phyloP scores from a whole-genome alignment of 2,113 vertebrate genomes.

The Trichechus manatus region DNA sequence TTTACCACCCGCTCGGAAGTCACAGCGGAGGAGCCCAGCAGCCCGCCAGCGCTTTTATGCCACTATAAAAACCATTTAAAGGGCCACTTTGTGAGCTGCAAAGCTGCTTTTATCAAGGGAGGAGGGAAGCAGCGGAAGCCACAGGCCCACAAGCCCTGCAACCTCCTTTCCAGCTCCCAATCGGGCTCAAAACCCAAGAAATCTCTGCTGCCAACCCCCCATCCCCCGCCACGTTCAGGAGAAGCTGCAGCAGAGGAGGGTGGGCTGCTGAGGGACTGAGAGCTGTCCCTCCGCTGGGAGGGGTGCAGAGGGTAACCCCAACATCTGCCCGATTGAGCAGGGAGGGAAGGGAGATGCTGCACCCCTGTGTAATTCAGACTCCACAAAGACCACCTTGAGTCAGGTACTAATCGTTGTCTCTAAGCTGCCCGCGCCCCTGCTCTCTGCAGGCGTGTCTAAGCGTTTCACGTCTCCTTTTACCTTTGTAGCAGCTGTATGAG shows the following conservation, averaged over 20 bases:
- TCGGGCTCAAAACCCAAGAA: background rate
- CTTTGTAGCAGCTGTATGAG: background rate
- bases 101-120: background rate
- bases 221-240: fast-evolving
- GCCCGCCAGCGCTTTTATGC: background rate
- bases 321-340: background rate
- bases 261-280: fast-evolving
- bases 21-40: background rate
- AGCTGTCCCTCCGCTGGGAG: background rate
- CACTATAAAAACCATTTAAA: background rate
- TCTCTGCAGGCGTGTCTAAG: fast-evolving
- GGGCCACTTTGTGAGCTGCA: conserved; percentile 17
- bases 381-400: background rate
- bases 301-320: background rate
- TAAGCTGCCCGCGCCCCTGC: background rate
- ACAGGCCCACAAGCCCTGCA: background rate
- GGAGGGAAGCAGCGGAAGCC: background rate
- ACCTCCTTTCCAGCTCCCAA: background rate
- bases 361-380: fast-evolving
- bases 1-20: conserved; percentile 77
- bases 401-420: background rate
- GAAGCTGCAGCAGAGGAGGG: too few species aligned
- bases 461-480: fast-evolving
- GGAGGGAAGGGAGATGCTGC: background rate
- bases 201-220: background rate